A percentile compares a stretch with the other conserved stretches of the same genome.
Evolutionary conservation across 2,113 vertebrate species (phyloP).

Genomic region (Marmota monax): DNA sequence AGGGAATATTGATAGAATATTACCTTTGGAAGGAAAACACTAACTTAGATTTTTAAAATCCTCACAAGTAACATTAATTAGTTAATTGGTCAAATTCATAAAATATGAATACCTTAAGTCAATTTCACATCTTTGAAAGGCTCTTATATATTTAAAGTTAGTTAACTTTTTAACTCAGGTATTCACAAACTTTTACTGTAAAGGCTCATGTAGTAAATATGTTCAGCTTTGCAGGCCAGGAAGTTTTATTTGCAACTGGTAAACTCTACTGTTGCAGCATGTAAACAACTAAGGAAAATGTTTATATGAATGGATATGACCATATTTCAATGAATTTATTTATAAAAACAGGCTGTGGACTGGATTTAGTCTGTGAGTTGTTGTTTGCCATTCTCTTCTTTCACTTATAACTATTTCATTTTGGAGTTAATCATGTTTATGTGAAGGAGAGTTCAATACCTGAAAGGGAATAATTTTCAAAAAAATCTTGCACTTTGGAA

Average conservation of each 20-base stretch:
- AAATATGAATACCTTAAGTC: background rate
- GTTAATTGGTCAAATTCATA: too few relatives aligned
- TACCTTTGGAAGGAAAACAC: conserved; percentile 51
- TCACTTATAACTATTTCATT: conserved; percentile 52
- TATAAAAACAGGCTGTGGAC: background rate
- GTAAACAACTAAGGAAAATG: conserved; percentile 23
- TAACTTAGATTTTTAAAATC: conserved; percentile 12
- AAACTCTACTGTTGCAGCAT: background rate
- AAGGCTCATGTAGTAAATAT: conserved; percentile 32
- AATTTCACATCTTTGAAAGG: conserved; percentile 34
- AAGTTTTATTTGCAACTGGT: conserved; percentile 49
- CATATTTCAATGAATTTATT: conserved; percentile 43
- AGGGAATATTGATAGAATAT: conserved; percentile 44
- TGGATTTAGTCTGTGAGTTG: conserved; percentile 7
- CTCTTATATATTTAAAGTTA: conserved; percentile 25
- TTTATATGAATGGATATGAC: background rate
- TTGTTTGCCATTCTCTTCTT: conserved; percentile 34
- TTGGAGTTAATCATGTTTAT: conserved; percentile 7
- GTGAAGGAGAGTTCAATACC: conserved; percentile 37
- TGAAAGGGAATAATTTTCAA: conserved; percentile 27
- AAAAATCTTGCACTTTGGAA: conserved; percentile 12
- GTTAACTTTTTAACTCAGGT: conserved; percentile 10
- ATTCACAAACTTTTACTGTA: conserved; percentile 46
- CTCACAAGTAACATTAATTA: background rate
- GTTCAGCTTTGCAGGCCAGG: conserved; percentile 20